Conservation (phyloP, 1,140 invertebrate genomes). For the Procambarus virginalis region DNA sequence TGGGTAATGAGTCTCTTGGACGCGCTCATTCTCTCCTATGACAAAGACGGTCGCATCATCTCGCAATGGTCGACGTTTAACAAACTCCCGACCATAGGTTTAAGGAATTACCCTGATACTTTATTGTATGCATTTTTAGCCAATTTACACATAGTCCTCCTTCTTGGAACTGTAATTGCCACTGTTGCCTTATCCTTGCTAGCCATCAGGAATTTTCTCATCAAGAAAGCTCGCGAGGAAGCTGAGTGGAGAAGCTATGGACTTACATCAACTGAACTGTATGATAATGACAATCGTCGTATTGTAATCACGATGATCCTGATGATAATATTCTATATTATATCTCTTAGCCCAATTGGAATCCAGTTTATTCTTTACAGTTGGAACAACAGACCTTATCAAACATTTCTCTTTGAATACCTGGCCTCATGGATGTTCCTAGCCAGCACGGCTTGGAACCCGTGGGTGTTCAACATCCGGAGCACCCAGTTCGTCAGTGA, state of each 20-base stretch:
- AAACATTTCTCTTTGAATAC: neutral
- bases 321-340: neutral
- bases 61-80: neutral
- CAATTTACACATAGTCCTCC: neutral
- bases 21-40: neutral
- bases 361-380: neutral
- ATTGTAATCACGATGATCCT: neutral
- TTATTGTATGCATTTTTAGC: neutral
- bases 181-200: neutral
- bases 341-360: neutral
- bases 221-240: neutral
- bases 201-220: neutral
- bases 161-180: neutral
- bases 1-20: neutral
- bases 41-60: neutral
- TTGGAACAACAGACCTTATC: no score
- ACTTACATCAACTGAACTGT: neutral
- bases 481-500: neutral
- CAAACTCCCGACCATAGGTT: neutral
- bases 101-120: neutral
- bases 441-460: neutral
- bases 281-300: neutral
- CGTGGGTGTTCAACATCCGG: constrained; percentile 10
- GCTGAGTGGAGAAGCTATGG: neutral
- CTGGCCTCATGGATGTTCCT: neutral